Base-by-base conservation (phyloP, 53 echinoderm and acorn worm genomes). In the Patiria pectinifera region DNA sequence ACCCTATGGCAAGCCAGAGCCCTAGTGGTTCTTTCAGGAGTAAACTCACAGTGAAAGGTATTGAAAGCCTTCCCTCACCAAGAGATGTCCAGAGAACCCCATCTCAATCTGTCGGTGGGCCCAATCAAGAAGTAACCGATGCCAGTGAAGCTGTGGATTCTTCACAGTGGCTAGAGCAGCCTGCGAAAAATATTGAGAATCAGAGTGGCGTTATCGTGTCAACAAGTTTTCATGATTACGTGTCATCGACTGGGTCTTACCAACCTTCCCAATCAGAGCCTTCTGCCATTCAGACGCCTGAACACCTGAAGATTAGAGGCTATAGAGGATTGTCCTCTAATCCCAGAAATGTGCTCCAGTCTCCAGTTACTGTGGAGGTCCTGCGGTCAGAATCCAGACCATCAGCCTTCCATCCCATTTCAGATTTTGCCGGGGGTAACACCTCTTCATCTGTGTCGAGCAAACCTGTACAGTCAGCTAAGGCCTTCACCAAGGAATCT, bases 201-300 rank as follows among this genome's bases (percentile, higher is more conserved):
- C 45, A 71, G 48, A 87, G 93, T 82, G 93, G 93, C 49, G 93
- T 93, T 22, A 93, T 93, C 24, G 93, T 93, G 87, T 93, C 93
- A 8, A 93, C 93, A 81, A 87, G 93, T 85, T 93, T 93, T 70
- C 87, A 86, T 46, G 93, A 93, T 23, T 93, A 82, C 35, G 22
- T 93, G 21, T 16, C 87, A 18, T 93, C 87, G 15, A 15, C 45
- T 19, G 62, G 74, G 48, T 45, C 63, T 18, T 45, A 79, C 15
- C 62, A 78, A 62, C 22, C 7, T 43, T 10, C 43, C 79, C 89
- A 78, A 21, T 79, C 89, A 43, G 80, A 61, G 62, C 63, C 78
- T 35, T 21, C 62, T 15, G 21, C 10, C 69, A 69, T 15, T 15
- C 11, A 69, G 69, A 21, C 69, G 53, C 53, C 53, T 8, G 53